Evolutionary conservation across 2,888 invertebrate genomes (phyloP), one percentile per base, ranked within the genome.

Genomic region (Torymus texanus): DNA sequence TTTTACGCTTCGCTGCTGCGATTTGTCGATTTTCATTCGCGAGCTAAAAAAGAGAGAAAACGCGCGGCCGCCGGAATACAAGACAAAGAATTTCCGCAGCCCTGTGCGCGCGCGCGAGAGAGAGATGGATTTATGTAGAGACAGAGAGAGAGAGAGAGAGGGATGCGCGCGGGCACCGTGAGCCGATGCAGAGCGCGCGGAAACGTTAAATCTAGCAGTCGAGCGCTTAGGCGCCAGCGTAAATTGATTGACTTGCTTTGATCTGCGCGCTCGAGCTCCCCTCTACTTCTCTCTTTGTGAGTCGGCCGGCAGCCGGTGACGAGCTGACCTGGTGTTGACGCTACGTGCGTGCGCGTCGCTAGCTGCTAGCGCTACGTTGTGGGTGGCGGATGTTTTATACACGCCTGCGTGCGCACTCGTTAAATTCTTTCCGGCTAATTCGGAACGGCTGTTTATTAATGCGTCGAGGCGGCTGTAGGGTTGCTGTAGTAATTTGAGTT

Each of bases 1-100:
- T 83, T 83, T 82, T 75, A 75, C 82, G 82, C 82, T 80, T 81
- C 51, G 77, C 77, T 75, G 75, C 58, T 66, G 75, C 75, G 58
- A 72, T 75, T 80, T 74, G 74, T 80, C 73, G 74, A 80, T 80
- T 76, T 63, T 55, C 51, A 61, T 78, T 50, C 24, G 66, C 14
- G 79, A 78, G 68, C 18, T 12, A 70, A 66, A 78, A 67, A 63
- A 78, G 51, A 58, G 59, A 55, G 13, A 18, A 21, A n/a, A 29
- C 16, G 72, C 12, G 59, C n/a, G 11, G 16, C 12, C 66, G 14
- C 66, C 58, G 75, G 61, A 18, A 81, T 70, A 55, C 81, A 79
- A 81, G 81, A 78, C 78, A 81, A 81, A 81, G 72, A 81, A 79
- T 81, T 78, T 76, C 75, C 78, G 78, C 59, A n/a, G 50, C n/a